These are phyloP conservation scores for Alouatta caraya DNA, from an alignment of 2,797 vertebrate genomes.

Conservation along the genomic window DNA sequence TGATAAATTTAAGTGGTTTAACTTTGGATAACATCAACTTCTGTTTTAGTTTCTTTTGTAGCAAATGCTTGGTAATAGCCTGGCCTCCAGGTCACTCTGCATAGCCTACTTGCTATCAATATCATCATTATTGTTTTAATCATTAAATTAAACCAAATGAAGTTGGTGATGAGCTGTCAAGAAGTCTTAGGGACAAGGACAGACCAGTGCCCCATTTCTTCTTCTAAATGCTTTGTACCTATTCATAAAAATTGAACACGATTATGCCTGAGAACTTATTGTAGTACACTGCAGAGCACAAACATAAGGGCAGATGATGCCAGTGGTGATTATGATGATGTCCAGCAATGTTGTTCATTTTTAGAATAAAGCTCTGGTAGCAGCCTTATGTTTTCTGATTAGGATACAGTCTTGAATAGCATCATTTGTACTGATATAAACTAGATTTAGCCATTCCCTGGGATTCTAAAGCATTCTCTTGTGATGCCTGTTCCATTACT, in stretches of 20 bases:
- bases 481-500: conserved; percentile 29
- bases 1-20: conserved; percentile 79
- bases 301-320: neutral
- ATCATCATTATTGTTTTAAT: neutral
- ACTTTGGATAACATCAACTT: conserved; percentile 79
- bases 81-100: conserved; percentile 69
- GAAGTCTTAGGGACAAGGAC: conserved; percentile 71
- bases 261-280: neutral
- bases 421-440: conserved; percentile 71
- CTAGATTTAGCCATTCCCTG: conserved; percentile 67
- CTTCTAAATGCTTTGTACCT: conserved; percentile 37
- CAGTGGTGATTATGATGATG: neutral
- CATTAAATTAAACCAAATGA: conserved; percentile 74
- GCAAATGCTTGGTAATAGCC: conserved; percentile 70
- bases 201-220: conserved; percentile 33
- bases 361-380: conserved; percentile 47
- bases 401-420: conserved; percentile 54
- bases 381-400: neutral
- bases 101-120: conserved; percentile 55
- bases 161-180: conserved; percentile 71
- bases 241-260: conserved; percentile 7
- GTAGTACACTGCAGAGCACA: neutral
- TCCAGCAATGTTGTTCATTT: conserved; percentile 48
- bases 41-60: conserved; percentile 71
- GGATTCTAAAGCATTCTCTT: conserved; percentile 53